Evolutionary conservation across 2,888 invertebrate genomes (phyloP).

Genomic region (Lasioglossum calceatum): DNA sequence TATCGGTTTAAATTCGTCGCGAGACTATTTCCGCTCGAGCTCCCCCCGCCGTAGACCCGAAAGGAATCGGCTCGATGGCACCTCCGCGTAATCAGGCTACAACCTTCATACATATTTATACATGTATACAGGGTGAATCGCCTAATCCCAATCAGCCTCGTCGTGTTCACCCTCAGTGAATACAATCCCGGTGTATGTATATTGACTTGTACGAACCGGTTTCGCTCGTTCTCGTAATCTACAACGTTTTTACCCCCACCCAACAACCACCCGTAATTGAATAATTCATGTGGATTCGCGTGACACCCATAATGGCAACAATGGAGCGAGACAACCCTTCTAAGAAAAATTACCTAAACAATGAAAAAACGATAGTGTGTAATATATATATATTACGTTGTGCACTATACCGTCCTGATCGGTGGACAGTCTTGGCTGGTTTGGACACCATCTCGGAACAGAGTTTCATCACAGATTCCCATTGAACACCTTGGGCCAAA

Average conservation of each 20-base stretch:
- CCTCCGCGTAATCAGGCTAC: constrained; percentile 65
- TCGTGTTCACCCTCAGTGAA: constrained; percentile 3
- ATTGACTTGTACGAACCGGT: constrained; percentile 2
- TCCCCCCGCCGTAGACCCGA: constrained; percentile 34
- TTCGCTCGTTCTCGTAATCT: not conserved
- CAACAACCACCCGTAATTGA: not conserved
- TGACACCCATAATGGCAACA: not conserved
- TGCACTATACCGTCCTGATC: constrained; percentile 1
- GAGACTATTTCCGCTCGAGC: constrained; percentile 12
- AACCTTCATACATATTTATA: constrained; percentile 66
- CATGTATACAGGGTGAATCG: constrained; percentile 49
- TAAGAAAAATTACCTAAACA: not conserved
- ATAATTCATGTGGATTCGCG: not conserved
- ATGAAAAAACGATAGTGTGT: constrained; percentile 1
- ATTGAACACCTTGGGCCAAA: constrained; percentile 5
- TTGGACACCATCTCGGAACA: not conserved
- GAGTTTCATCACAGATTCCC: not conserved
- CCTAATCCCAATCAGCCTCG: constrained; percentile 4
- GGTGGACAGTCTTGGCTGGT: not conserved
- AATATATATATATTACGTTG: not conserved
- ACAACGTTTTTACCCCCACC: not conserved
- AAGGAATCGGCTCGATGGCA: constrained; percentile 57
- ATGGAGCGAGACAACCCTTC: not conserved
- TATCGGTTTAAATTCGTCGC: not conserved
- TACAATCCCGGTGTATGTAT: not conserved